Evolutionary conservation across 2,113 vertebrate genomes (phyloP).

Genomic region (Toxotes chatareus): DNA sequence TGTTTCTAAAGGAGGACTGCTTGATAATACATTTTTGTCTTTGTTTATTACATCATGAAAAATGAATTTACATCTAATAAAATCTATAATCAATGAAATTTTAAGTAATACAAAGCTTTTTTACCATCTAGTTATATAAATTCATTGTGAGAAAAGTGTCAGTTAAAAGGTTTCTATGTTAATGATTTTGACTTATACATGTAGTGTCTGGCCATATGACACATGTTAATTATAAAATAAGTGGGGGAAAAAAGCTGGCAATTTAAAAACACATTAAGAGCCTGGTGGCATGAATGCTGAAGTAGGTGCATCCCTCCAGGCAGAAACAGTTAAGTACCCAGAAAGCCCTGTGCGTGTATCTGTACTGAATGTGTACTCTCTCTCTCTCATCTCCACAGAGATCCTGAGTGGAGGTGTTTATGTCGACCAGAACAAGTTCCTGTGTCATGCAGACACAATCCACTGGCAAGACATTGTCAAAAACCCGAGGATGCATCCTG

Average conservation of each 20-base stretch:
- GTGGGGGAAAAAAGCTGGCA: not conserved
- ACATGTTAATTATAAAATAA: conserved; percentile 3
- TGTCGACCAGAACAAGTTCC: conserved; percentile 96
- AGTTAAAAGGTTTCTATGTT: not conserved
- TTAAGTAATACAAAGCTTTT: not conserved
- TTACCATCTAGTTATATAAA: not conserved
- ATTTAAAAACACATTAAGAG: conserved; percentile 30
- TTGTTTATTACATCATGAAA: not conserved
- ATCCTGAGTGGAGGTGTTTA: conserved; percentile 97
- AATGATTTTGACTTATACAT: conserved; percentile 1
- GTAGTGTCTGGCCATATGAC: not conserved
- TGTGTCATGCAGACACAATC: conserved; percentile 97
- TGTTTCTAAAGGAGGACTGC: not conserved
- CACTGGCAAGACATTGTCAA: conserved; percentile 98
- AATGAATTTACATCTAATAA: not conserved
- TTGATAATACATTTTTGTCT: not conserved
- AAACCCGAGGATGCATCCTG: conserved; percentile 88
- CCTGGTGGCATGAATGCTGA: not conserved
- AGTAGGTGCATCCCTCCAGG: conserved; percentile 11
- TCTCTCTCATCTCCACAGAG: conserved; percentile 84
- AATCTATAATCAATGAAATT: not conserved
- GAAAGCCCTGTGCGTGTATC: not conserved
- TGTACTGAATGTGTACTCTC: not conserved
- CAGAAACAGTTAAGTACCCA: not conserved
- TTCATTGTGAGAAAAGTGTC: too few species aligned